Conservation (phyloP, 2,888 invertebrate genomes). For the Leucania comma region DNA sequence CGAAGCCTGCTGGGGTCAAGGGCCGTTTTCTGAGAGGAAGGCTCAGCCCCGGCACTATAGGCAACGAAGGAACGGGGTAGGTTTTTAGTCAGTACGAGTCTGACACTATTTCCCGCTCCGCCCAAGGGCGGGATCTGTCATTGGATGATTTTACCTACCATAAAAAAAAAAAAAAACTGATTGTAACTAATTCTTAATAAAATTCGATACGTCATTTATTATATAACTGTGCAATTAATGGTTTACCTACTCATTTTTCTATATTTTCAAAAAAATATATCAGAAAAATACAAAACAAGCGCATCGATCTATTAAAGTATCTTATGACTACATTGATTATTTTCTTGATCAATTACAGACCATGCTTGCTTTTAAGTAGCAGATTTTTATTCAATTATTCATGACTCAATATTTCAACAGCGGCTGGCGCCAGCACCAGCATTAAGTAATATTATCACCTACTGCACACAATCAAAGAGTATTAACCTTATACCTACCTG, state of each 20-base stretch:
- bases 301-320: too few species aligned
- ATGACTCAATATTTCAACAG: background rate
- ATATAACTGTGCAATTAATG: too few species aligned
- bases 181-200: background rate
- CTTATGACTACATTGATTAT: background rate
- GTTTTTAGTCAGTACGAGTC: too few species aligned
- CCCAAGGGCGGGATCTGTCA: too few species aligned
- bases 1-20: too few species aligned
- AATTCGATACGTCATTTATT: background rate
- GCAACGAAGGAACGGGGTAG: too few species aligned
- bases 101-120: too few species aligned
- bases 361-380: background rate
- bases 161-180: too few species aligned
- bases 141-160: too few species aligned
- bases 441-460: background rate
- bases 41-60: too few species aligned
- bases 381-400: constrained; percentile 7
- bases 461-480: background rate
- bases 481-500: background rate
- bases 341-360: background rate
- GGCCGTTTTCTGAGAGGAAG: too few species aligned
- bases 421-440: constrained; percentile 17
- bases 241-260: background rate
- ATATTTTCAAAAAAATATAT: background rate
- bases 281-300: background rate